Percentiles rank a stretch among this genome's conserved stretches.
Conservation (phyloP, 2,113 vertebrate genomes). For the Corvus moneduloides region DNA sequence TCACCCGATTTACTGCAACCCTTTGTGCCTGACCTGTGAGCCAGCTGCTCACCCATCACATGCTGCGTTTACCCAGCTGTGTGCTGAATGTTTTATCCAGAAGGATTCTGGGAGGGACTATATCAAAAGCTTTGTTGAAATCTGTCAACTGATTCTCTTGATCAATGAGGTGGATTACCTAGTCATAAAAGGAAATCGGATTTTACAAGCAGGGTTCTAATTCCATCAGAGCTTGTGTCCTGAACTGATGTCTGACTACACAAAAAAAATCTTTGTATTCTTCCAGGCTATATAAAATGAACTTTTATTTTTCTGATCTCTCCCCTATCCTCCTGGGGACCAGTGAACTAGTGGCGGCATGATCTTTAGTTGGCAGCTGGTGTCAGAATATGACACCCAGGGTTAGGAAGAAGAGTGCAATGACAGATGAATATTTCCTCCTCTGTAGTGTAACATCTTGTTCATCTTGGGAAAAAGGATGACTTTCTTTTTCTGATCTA, state of each 20-base stretch:
- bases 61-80: not conserved
- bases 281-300: not conserved
- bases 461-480: not conserved
- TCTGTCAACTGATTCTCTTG: not conserved
- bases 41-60: too few species aligned
- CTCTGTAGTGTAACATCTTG: not conserved
- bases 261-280: not conserved
- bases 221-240: not conserved
- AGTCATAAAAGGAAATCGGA: not conserved
- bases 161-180: rapidly evolving
- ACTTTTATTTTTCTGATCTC: not conserved
- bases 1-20: not conserved
- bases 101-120: not conserved
- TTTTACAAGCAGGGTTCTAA: not conserved
- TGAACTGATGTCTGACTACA: not conserved
- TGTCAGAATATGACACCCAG: not conserved
- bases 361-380: not conserved
- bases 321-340: not conserved
- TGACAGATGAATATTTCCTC: not conserved
- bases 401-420: rapidly evolving
- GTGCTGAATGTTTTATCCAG: not conserved
- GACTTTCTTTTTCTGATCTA: not conserved
- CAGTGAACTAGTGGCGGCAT: too few species aligned
- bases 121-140: not conserved
- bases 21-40: rapidly evolving